Conservation (phyloP, 2,888 invertebrate species). For the Acronicta alni region DNA sequence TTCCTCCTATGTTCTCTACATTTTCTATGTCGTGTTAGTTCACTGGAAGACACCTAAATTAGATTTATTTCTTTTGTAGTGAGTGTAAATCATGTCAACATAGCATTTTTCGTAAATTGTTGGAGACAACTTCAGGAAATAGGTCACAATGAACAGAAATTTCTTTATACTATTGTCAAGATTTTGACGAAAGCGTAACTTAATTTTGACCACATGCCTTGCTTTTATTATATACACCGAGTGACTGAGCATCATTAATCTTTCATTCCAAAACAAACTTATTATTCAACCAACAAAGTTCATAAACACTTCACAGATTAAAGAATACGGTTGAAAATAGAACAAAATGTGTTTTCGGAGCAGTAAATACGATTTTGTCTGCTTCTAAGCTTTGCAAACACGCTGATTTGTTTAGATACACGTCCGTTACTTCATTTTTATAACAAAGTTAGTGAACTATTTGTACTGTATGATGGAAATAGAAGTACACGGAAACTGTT, state of each 20-base stretch:
- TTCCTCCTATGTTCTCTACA: too few species aligned
- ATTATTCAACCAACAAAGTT: constrained; percentile 8
- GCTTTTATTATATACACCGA: constrained; percentile 29
- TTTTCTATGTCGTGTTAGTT: too few species aligned
- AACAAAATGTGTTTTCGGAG: constrained; percentile 14
- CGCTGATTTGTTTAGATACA: constrained; percentile 53
- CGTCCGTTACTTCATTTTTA: constrained; percentile 57
- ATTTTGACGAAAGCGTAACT: constrained; percentile 18
- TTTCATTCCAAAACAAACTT: constrained; percentile 22
- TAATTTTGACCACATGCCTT: constrained; percentile 35
- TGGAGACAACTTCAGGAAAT: constrained; percentile 1
- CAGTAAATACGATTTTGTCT: constrained; percentile 22
- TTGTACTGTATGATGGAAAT: constrained; percentile 34
- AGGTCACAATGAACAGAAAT: constrained; percentile 5
- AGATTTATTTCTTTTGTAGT: too few species aligned
- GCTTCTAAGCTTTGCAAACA: constrained; percentile 52
- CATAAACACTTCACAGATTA: constrained; percentile 6
- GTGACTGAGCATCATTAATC: constrained; percentile 39
- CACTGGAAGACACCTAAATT: too few species aligned
- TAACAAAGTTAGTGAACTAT: constrained; percentile 41
- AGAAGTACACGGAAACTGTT: constrained; percentile 35
- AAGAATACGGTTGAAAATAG: constrained; percentile 31
- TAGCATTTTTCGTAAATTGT: too few species aligned
- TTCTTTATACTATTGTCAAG: neutral
- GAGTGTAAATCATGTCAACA: too few species aligned